phyloP scores from a whole-genome alignment of 2,797 vertebrate species.

The Arctocebus calabarensis region DNA sequence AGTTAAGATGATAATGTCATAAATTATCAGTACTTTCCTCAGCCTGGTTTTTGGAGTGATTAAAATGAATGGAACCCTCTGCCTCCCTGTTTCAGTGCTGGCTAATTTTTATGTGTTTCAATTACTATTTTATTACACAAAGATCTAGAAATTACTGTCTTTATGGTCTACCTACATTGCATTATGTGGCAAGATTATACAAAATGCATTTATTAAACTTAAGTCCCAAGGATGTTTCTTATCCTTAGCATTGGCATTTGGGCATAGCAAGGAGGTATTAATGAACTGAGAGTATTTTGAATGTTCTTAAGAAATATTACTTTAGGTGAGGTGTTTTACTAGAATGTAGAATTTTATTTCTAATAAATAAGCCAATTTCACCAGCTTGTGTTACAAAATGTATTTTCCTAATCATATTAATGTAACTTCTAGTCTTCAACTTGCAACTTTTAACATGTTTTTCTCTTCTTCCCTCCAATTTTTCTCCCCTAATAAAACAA shows the following conservation, averaged over 20 bases:
- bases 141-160: neutral
- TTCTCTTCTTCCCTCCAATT: no score
- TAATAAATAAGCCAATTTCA: constrained; percentile 5
- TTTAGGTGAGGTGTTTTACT: constrained; percentile 23
- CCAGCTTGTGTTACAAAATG: neutral
- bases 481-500: no score
- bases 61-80: neutral
- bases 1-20: neutral
- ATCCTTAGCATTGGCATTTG: neutral
- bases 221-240: neutral
- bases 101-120: neutral
- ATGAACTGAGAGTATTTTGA: neutral
- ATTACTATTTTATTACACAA: constrained; percentile 31
- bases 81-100: neutral
- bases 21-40: neutral
- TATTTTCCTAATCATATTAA: neutral
- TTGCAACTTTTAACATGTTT: no score
- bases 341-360: constrained; percentile 5
- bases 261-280: neutral
- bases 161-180: neutral
- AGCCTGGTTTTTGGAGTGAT: neutral
- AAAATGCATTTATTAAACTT: constrained; percentile 33
- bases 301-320: neutral
- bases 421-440: no score
- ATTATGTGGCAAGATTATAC: neutral